phyloP scores from a whole-genome alignment of 2,888 invertebrate genomes.

The Gari tellinella region DNA sequence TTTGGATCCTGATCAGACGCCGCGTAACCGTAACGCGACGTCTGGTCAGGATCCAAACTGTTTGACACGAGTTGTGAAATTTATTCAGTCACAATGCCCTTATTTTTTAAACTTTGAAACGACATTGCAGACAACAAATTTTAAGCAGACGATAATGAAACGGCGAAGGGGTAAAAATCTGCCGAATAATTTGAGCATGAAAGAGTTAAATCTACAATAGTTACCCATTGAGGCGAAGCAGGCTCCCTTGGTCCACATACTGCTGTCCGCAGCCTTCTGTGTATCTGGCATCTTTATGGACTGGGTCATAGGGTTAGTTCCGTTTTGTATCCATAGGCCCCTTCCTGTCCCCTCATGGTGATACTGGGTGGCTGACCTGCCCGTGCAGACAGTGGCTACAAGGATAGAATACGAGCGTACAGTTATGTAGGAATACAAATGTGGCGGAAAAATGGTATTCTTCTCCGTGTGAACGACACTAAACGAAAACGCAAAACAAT shows the following conservation, averaged over 20 bases:
- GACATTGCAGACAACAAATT: too few species aligned
- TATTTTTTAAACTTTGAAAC: too few species aligned
- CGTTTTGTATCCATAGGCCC: constrained; percentile 80
- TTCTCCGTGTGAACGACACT: neutral
- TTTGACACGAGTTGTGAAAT: too few species aligned
- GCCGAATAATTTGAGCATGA: too few species aligned
- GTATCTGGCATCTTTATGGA: constrained; percentile 65
- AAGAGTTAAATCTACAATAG: neutral
- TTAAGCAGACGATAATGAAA: too few species aligned
- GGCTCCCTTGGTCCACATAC: constrained; percentile 78
- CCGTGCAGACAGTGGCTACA: constrained; percentile 78
- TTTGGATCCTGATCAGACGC: too few species aligned
- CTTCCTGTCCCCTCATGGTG: constrained; percentile 76
- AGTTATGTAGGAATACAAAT: neutral
- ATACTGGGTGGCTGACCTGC: constrained; percentile 67
- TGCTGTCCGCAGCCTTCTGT: constrained; percentile 63
- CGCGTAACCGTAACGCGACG: too few species aligned
- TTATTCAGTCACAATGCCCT: too few species aligned
- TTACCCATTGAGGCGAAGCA: constrained; percentile 83
- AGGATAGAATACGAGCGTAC: neutral
- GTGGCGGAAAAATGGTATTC: neutral
- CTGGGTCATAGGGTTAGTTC: constrained; percentile 68
- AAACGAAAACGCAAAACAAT: too few species aligned
- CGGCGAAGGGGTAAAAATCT: too few species aligned
- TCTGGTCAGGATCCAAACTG: too few species aligned